phyloP scores from a whole-genome alignment of 2,797 vertebrate genomes.

The Dromococcyx pavoninus region DNA sequence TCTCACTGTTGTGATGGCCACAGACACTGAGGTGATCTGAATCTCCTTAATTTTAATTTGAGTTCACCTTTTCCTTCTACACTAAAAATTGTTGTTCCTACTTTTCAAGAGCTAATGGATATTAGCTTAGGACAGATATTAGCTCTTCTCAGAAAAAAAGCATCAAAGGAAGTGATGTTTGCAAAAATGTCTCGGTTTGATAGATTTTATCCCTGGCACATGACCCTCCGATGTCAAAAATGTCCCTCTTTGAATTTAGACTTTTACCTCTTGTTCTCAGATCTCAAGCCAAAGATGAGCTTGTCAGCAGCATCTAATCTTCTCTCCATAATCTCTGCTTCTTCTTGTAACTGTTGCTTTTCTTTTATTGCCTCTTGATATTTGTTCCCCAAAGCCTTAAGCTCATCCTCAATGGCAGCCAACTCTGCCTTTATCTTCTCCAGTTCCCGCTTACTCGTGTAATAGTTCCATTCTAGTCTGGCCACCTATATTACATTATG shows the following conservation, averaged over 20 bases:
- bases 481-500: conserved; percentile 81
- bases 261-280: conserved; percentile 92
- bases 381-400: conserved; percentile 83
- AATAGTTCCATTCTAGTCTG: conserved; percentile 88
- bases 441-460: conserved; percentile 86
- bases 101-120: not conserved
- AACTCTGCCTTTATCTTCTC: conserved; percentile 88
- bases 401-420: conserved; percentile 82
- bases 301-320: conserved; percentile 92
- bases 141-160: not conserved
- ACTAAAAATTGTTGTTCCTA: not conserved
- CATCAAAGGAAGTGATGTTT: not conserved
- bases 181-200: not conserved
- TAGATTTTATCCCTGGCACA: not conserved
- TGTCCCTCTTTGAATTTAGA: not conserved
- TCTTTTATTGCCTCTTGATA: conserved; percentile 87
- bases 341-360: conserved; percentile 88
- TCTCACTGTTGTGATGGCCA: not conserved
- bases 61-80: not conserved
- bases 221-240: not conserved
- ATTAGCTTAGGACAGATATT: not conserved
- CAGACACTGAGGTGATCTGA: not conserved
- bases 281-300: conserved; percentile 91
- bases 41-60: not conserved
- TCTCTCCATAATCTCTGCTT: conserved; percentile 93